These are phyloP conservation scores for Herpailurus yagouaroundi DNA, from an alignment of 2,113 vertebrate genomes.

Conservation along the genomic window DNA sequence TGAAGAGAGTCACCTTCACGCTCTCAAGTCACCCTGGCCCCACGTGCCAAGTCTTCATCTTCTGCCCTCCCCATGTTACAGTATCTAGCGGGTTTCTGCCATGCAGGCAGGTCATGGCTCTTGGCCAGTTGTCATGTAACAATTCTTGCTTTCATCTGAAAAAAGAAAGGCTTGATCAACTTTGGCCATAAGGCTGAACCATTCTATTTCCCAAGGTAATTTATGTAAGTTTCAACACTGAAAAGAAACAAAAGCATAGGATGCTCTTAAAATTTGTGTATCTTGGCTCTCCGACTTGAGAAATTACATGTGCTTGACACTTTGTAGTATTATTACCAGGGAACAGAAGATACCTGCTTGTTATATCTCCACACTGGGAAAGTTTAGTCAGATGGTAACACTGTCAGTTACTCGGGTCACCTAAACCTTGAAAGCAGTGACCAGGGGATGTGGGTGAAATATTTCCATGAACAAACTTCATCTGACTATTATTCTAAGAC, in stretches of 20 bases:
- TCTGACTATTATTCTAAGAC: neutral
- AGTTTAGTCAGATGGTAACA: neutral
- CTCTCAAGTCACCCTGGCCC: neutral
- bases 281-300: constrained; percentile 25
- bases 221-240: neutral
- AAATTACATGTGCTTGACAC: neutral
- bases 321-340: neutral
- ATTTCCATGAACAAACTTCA: neutral
- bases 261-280: neutral
- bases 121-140: neutral
- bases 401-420: neutral
- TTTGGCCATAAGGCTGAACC: neutral
- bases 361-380: neutral
- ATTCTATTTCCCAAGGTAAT: neutral
- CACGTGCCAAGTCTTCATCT: neutral
- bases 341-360: neutral
- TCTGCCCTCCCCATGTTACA: neutral
- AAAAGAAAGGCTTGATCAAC: neutral
- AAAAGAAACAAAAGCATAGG: neutral
- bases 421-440: neutral
- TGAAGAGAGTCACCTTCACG: neutral
- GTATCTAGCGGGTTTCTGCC: neutral
- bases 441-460: neutral
- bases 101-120: neutral
- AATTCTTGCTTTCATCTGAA: neutral